Percentiles rank a stretch among this genome's conserved stretches.
Conservation (phyloP, 2,113 vertebrate species). For the Hemicordylus capensis region DNA sequence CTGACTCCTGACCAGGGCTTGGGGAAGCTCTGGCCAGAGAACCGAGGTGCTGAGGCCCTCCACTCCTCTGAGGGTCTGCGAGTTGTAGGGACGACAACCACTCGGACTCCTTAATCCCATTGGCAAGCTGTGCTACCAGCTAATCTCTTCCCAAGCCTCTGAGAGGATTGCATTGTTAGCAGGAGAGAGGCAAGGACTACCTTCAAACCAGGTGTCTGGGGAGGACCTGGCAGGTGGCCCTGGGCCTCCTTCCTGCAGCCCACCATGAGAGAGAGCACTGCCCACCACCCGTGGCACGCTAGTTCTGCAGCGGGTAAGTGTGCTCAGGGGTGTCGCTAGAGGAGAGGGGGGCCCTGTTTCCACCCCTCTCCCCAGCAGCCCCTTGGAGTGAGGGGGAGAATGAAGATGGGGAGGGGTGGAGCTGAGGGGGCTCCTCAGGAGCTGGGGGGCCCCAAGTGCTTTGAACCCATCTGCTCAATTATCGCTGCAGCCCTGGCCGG, state of each 20-base stretch:
- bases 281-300: background rate
- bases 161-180: background rate
- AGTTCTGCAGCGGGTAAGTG: background rate
- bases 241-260: background rate
- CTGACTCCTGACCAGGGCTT: no score
- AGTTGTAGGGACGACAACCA: background rate
- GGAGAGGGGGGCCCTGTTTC: no score
- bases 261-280: background rate
- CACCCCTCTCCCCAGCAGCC: no score
- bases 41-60: background rate
- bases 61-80: fast-evolving
- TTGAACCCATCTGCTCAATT: no score
- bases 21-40: background rate
- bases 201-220: background rate
- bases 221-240: background rate
- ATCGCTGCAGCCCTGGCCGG: no score
- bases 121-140: background rate
- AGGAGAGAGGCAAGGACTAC: background rate
- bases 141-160: slow-evolving; percentile 49
- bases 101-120: slow-evolving; percentile 56
- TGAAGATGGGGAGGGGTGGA: no score
- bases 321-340: no score
- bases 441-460: no score
- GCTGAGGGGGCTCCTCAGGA: background rate
- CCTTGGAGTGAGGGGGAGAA: no score